phyloP scores from a whole-genome alignment of 2,113 vertebrate species.

The Pogonocichla stellata region DNA sequence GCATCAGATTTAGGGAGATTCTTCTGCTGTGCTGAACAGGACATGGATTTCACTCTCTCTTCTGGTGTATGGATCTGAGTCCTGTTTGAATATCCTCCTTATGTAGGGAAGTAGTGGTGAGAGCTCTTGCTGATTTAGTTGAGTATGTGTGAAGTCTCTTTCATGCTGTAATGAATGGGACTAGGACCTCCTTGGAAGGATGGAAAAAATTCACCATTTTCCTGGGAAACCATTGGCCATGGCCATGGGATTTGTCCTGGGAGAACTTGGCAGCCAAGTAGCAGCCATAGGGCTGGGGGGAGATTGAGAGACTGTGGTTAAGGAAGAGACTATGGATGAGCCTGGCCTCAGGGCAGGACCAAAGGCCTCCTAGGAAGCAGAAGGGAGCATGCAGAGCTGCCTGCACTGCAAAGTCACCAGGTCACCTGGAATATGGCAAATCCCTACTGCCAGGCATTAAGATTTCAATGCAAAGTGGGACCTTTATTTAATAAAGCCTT shows the following conservation, averaged over 20 bases:
- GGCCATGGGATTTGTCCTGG: not conserved
- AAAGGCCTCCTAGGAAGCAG: not conserved
- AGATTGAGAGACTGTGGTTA: not conserved
- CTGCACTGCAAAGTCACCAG: fast-evolving
- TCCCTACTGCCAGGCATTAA: not conserved
- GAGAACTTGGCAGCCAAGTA: not conserved
- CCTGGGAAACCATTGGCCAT: not conserved
- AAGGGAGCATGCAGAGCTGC: not conserved
- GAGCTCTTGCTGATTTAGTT: not conserved
- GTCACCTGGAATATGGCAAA: not conserved
- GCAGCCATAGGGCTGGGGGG: not conserved
- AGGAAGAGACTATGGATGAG: not conserved
- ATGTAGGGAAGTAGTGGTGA: not conserved
- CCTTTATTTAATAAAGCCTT: not conserved
- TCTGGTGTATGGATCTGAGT: not conserved
- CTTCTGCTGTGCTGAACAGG: not conserved
- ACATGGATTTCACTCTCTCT: not conserved
- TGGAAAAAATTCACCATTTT: not conserved
- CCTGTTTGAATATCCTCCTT: not conserved
- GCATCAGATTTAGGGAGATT: not conserved
- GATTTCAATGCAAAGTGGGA: not conserved
- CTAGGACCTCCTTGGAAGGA: not conserved
- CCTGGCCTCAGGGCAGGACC: not conserved
- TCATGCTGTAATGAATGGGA: not conserved
- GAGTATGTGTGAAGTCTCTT: not conserved